Base-by-base conservation (phyloP, 2,113 vertebrate genomes). In the Lichenostomus cassidix region DNA sequence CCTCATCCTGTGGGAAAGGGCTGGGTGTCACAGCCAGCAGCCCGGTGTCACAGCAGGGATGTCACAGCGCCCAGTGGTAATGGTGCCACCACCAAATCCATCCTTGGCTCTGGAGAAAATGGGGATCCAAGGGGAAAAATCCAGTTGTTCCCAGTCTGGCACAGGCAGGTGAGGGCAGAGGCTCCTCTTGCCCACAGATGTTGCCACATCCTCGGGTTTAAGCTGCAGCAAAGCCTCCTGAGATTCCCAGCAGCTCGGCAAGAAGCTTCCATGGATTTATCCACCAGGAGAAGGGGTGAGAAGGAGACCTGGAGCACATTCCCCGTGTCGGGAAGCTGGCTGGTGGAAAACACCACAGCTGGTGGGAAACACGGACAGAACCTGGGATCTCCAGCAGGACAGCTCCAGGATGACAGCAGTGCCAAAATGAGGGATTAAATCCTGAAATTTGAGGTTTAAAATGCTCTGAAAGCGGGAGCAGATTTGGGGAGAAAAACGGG, bases 61-160 rank as follows among this genome's bases (percentile, higher is more conserved):
- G 21, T 25, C 65, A 53, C 35, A 15, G 47, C 0, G 0, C 35
- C 49, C 0, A 1, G 55, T 20, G 8, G 39, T 20, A 53, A 23
- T 0, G 1, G 35, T 17, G 63, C 27, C 68, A 14, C 59, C 27
- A 1, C 42, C 46, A 17, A 9, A 33, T 6, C 33, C 68, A 10
- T 22, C 4, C 0, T 1, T 10, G 42, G 9, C 4, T 0, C 0
- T 0, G 44, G 25, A n/a, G 39, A 56, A 52, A 92, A 75, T 0
- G 24, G 31, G 44, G 27, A 28, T 59, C 27, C 42, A 9, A 4
- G 15, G 25, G 29, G 8, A 22, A 44, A 29, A 46, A 67, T 14
- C 1, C 20, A 22, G 60, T 16, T 35, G 31, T 9, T 89, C 73
- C 73, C 83, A 62, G 13, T 12, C 6, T 17, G 58, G 33, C n/a